Evolutionary conservation across 2,797 vertebrate species (phyloP).

Genomic region (Phrynocephalus vlangalii): DNA sequence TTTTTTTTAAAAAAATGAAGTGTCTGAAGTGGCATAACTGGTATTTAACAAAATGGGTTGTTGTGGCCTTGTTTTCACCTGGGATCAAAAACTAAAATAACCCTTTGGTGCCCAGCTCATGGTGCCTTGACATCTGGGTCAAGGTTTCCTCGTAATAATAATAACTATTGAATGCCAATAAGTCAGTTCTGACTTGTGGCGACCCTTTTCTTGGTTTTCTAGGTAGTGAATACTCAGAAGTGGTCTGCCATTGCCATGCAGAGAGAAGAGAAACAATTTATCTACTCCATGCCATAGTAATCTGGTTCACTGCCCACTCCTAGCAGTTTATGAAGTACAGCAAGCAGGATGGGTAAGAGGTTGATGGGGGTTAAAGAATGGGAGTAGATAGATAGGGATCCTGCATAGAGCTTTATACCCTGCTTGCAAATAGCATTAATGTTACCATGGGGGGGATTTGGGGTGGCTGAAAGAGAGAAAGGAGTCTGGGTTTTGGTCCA

Average conservation of each 20-base stretch:
- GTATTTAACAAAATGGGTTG: constrained; percentile 39
- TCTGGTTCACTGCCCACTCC: too few species aligned
- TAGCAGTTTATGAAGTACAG: background rate
- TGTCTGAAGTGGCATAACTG: constrained; percentile 33
- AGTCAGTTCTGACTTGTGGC: too few species aligned
- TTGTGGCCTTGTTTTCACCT: background rate
- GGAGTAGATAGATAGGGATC: background rate
- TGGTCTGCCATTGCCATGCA: too few species aligned
- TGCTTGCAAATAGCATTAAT: background rate
- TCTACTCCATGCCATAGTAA: too few species aligned
- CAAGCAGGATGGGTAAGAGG: background rate
- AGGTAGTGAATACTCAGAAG: background rate
- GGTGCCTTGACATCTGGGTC: background rate
- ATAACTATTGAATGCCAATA: background rate
- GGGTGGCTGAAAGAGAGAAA: background rate
- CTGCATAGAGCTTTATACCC: background rate
- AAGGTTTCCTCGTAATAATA: background rate
- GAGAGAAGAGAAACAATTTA: too few species aligned
- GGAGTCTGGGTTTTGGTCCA: background rate
- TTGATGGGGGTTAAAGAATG: background rate
- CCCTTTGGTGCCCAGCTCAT: background rate
- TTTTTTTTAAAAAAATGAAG: background rate
- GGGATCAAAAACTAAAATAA: background rate
- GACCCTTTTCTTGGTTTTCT: too few species aligned
- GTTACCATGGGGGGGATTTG: too few species aligned